Conservation (phyloP, 2,797 vertebrate species). For the Oreortyx pictus region DNA sequence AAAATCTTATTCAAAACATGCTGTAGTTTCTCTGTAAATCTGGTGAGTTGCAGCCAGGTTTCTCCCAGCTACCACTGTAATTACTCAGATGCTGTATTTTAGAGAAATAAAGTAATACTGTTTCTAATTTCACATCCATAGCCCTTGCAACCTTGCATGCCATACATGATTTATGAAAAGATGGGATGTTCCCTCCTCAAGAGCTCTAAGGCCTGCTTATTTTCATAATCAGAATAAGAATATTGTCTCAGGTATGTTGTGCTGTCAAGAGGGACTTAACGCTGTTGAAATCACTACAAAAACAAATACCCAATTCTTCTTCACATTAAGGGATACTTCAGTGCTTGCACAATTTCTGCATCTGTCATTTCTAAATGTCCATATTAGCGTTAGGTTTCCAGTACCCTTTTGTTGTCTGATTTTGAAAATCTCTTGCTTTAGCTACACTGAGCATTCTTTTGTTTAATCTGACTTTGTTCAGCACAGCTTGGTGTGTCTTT, state of each 20-base stretch:
- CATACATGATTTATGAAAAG: rapidly evolving
- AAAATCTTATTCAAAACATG: not conserved
- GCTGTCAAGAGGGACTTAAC: not conserved
- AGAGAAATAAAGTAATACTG: not conserved
- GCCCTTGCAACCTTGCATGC: not conserved
- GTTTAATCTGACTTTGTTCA: not conserved
- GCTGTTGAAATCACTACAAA: not conserved
- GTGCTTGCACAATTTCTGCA: not conserved
- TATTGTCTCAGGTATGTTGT: not conserved
- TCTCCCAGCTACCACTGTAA: not conserved
- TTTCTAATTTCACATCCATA: not conserved
- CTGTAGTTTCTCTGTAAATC: not conserved
- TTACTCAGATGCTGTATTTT: not conserved
- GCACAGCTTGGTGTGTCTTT: not conserved
- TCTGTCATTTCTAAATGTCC: not conserved
- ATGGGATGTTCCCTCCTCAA: not conserved
- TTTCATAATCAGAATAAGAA: not conserved
- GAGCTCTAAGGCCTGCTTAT: not conserved
- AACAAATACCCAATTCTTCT: not conserved
- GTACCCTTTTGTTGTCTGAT: not conserved
- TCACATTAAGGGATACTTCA: not conserved
- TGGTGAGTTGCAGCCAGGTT: not conserved
- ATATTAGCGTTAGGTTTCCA: not conserved
- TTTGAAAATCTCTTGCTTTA: not conserved
- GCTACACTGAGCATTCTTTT: not conserved